Conservation (phyloP, 2,888 invertebrate genomes). For the Phortica okadai region DNA sequence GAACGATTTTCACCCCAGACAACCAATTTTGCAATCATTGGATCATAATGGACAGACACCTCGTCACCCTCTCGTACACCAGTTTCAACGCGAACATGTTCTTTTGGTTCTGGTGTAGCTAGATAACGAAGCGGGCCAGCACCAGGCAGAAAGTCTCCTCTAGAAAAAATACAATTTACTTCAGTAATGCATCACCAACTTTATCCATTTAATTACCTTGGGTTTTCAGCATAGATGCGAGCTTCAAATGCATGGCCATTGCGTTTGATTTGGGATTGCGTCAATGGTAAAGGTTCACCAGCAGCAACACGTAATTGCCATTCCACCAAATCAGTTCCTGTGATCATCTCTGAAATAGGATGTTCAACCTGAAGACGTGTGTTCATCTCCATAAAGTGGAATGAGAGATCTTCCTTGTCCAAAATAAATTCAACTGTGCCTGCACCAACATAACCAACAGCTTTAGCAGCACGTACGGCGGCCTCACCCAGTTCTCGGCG, state of each 20-base stretch:
- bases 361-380: slow-evolving; percentile 97
- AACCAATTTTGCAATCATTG: slow-evolving; percentile 99
- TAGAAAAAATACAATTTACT: slow-evolving; percentile 33
- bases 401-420: slow-evolving; percentile 89
- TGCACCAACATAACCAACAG: slow-evolving; percentile 97
- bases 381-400: slow-evolving; percentile 99
- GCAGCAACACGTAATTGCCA: slow-evolving; percentile 96
- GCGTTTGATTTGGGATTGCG: slow-evolving; percentile 86
- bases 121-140: slow-evolving; percentile 90
- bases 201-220: slow-evolving; percentile 67
- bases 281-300: slow-evolving; percentile 89
- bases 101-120: slow-evolving; percentile 81
- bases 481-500: slow-evolving; percentile 89
- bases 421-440: slow-evolving; percentile 99
- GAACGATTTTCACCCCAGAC: slow-evolving; percentile 93
- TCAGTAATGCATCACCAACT: neutral
- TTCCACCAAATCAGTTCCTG: slow-evolving; percentile 96
- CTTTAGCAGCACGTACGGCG: slow-evolving; percentile 94
- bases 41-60: slow-evolving; percentile 98
- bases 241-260: slow-evolving; percentile 97
- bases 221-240: slow-evolving; percentile 96
- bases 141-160: slow-evolving; percentile 92
- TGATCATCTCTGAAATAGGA: slow-evolving; percentile 98
- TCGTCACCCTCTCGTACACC: slow-evolving; percentile 93
- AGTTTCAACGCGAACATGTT: slow-evolving; percentile 91